A percentile compares a stretch with the other conserved stretches of the same genome.
These are phyloP conservation scores for Pachyseris speciosa DNA, from an alignment of 64 coral and sea anemone species.

Conservation along the genomic window DNA sequence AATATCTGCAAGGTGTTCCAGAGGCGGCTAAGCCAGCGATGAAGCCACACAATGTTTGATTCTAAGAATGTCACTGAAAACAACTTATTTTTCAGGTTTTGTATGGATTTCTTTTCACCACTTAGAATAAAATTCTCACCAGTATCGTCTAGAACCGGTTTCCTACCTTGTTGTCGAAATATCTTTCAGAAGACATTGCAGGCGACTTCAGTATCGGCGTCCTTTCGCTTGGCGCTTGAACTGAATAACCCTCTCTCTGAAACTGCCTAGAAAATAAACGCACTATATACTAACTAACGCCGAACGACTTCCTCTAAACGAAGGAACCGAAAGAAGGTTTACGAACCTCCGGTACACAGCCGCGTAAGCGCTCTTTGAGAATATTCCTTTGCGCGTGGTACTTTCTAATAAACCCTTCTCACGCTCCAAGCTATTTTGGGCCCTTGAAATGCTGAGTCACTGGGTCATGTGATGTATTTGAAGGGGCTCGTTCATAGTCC, in stretches of 20 bases:
- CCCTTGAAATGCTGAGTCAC: constrained; percentile 19
- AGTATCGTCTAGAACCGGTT: background rate
- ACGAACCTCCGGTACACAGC: constrained; percentile 23
- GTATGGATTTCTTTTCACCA: background rate
- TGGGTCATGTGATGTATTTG: background rate
- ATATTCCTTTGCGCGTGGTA: background rate
- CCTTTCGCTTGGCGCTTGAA: background rate
- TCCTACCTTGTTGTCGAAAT: constrained; percentile 15
- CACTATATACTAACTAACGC: background rate
- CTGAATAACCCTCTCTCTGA: background rate
- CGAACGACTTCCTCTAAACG: background rate
- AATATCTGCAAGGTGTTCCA: too few species aligned
- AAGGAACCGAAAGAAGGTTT: background rate
- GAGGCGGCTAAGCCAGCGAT: too few species aligned
- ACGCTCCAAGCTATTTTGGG: constrained; percentile 21
- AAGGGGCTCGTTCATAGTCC: too few species aligned
- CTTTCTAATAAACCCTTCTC: background rate
- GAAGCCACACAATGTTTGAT: too few species aligned
- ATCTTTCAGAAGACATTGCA: constrained; percentile 4
- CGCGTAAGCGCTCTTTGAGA: background rate
- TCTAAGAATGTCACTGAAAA: background rate
- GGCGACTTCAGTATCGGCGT: background rate
- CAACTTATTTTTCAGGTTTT: background rate
- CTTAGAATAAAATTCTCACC: too few species aligned
- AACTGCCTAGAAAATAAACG: background rate